phyloP scores from a whole-genome alignment of 2,113 vertebrate species.

The Zosterops borbonicus region DNA sequence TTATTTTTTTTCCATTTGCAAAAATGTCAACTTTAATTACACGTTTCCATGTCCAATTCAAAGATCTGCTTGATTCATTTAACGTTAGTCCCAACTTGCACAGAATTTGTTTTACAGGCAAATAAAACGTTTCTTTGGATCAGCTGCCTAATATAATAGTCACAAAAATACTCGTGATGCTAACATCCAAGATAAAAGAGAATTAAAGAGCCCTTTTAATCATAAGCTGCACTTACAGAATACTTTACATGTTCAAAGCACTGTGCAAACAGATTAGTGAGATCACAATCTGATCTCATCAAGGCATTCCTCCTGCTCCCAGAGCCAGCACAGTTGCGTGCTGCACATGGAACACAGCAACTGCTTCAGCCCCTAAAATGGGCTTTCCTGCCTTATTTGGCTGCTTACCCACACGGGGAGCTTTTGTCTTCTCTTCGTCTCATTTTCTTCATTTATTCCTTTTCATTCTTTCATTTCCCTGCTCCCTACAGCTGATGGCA shows the following conservation, averaged over 20 bases:
- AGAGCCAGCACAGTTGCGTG: background rate
- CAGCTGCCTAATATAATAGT: background rate
- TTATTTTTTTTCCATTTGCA: background rate
- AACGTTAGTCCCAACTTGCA: background rate
- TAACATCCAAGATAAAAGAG: background rate
- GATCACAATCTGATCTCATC: background rate
- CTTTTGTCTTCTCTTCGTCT: background rate
- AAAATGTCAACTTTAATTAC: background rate
- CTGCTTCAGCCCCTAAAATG: background rate
- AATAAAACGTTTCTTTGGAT: background rate
- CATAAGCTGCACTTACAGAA: conserved; percentile 33
- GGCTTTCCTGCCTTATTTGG: background rate
- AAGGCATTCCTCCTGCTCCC: background rate
- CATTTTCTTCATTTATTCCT: background rate
- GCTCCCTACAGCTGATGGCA: background rate
- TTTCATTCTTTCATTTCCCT: background rate
- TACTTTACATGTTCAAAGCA: background rate
- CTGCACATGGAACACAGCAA: background rate
- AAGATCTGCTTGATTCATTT: background rate
- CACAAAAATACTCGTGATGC: background rate
- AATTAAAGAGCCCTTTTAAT: conserved; percentile 20
- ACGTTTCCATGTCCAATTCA: background rate
- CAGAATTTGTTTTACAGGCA: background rate
- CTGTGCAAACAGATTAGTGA: conserved; percentile 22
- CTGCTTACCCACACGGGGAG: background rate